Percentiles rank a stretch among this genome's conserved stretches.
phyloP scores from a whole-genome alignment of 2,797 vertebrate genomes.

The Chelidonichthys spinosus region DNA sequence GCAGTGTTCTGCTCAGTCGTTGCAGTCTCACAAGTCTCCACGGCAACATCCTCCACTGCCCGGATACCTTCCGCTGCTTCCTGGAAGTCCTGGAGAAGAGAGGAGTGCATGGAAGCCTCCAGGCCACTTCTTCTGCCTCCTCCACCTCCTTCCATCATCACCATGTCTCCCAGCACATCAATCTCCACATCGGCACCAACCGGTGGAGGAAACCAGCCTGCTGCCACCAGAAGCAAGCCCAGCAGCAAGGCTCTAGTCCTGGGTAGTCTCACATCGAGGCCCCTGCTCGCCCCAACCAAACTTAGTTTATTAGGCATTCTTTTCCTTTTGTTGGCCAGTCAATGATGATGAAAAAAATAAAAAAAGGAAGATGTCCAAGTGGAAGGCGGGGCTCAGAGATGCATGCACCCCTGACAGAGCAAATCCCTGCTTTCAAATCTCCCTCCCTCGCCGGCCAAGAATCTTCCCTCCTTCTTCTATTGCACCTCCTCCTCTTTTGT shows the following conservation, averaged over 20 bases:
- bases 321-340: constrained; percentile 56
- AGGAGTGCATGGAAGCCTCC: constrained; percentile 95
- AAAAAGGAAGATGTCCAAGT: constrained; percentile 68
- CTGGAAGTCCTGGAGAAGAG: constrained; percentile 85
- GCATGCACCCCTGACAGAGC: constrained; percentile 76
- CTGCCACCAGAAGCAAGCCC: constrained; percentile 76
- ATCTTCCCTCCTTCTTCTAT: constrained; percentile 41
- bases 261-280: constrained; percentile 72
- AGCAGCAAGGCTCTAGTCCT: constrained; percentile 88
- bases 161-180: constrained; percentile 76
- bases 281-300: constrained; percentile 51
- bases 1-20: constrained; percentile 66
- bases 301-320: constrained; percentile 73
- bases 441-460: constrained; percentile 23
- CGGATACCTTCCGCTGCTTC: constrained; percentile 68
- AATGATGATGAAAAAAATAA: constrained; percentile 41
- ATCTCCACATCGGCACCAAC: constrained; percentile 82
- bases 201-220: constrained; percentile 81
- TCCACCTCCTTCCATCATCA: constrained; percentile 64
- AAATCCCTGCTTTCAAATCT: constrained; percentile 66
- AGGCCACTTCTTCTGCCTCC: constrained; percentile 76
- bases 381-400: constrained; percentile 45
- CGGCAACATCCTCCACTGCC: background rate
- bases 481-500: constrained; percentile 41
- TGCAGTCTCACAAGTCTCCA: accelerated